phyloP scores from a whole-genome alignment of 1,140 invertebrate species.

The Neocloeon triangulifer region DNA sequence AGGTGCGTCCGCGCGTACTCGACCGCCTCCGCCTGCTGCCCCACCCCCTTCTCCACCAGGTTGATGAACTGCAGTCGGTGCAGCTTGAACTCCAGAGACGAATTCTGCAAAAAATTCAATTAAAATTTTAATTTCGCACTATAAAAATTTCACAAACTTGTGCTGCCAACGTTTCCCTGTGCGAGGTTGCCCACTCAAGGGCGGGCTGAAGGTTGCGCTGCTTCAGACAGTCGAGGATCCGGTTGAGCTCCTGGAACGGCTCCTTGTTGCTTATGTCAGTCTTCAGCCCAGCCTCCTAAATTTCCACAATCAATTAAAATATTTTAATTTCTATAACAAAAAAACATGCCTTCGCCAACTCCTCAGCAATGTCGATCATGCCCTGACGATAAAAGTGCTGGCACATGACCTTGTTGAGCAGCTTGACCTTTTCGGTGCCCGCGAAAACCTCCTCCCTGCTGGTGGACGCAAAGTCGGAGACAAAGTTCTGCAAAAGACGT shows the following conservation, averaged over 20 bases:
- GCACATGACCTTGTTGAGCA: constrained; percentile 87
- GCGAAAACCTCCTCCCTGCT: constrained; percentile 69
- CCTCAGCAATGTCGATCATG: constrained; percentile 69
- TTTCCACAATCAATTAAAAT: neutral
- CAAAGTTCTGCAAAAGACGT: constrained; percentile 48
- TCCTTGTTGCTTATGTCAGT: constrained; percentile 47
- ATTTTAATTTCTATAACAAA: constrained; percentile 2
- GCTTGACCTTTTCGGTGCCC: constrained; percentile 46
- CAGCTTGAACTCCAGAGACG: constrained; percentile 67
- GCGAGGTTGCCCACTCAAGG: constrained; percentile 46
- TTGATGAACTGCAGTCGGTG: constrained; percentile 52
- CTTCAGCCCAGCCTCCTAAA: constrained; percentile 46
- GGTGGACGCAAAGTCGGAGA: constrained; percentile 72
- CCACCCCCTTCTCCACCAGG: constrained; percentile 39
- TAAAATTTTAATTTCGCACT: too few relatives aligned
- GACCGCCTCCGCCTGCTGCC: constrained; percentile 52
- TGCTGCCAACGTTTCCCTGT: constrained; percentile 32
- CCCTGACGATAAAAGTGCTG: constrained; percentile 92
- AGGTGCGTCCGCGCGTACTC: constrained; percentile 68
- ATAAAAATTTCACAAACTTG: constrained; percentile 17
- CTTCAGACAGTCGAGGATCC: constrained; percentile 60
- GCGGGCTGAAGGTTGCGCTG: constrained; percentile 56
- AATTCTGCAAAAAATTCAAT: constrained; percentile 33
- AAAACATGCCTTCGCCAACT: constrained; percentile 34
- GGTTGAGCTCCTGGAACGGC: constrained; percentile 65